phyloP scores from a whole-genome alignment of 64 coral and sea anemone species.

The Montipora cactus region DNA sequence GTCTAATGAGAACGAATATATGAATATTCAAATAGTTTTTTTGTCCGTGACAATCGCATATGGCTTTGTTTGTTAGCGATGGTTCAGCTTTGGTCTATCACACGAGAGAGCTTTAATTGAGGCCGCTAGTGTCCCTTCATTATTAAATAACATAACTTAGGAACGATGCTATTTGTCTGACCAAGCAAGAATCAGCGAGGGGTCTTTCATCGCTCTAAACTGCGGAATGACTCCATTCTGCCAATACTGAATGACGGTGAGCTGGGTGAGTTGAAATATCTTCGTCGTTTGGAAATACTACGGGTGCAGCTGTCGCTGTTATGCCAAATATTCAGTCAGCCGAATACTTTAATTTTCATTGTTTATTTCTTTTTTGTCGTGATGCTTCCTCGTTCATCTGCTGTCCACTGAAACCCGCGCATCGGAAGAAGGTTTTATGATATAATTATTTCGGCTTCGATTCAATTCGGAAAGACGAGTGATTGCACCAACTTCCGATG shows the following conservation, averaged over 20 bases:
- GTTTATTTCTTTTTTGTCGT: neutral
- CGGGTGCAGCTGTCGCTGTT: neutral
- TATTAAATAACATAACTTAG: neutral
- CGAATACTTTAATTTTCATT: slow-evolving; percentile 1
- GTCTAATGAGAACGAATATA: neutral
- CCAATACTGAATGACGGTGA: slow-evolving; percentile 1
- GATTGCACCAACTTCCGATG: slow-evolving; percentile 2
- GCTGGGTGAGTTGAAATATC: slow-evolving; percentile 33
- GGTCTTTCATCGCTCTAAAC: neutral
- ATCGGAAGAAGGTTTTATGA: neutral
- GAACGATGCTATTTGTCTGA: neutral
- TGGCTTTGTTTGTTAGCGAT: slow-evolving; percentile 5
- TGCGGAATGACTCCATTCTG: neutral
- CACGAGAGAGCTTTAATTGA: too few species aligned
- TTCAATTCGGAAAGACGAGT: neutral
- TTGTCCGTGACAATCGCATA: neutral
- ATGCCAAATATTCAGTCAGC: neutral
- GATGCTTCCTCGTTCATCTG: neutral
- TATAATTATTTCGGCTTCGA: neutral
- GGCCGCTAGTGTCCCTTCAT: neutral
- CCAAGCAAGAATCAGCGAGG: neutral
- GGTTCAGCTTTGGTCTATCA: neutral
- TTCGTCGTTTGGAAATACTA: neutral
- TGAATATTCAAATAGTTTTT: slow-evolving; percentile 29
- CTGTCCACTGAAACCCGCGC: neutral